These are phyloP conservation scores for Drosophila pandora DNA, from an alignment of 1,140 invertebrate genomes.

Conservation along the genomic window DNA sequence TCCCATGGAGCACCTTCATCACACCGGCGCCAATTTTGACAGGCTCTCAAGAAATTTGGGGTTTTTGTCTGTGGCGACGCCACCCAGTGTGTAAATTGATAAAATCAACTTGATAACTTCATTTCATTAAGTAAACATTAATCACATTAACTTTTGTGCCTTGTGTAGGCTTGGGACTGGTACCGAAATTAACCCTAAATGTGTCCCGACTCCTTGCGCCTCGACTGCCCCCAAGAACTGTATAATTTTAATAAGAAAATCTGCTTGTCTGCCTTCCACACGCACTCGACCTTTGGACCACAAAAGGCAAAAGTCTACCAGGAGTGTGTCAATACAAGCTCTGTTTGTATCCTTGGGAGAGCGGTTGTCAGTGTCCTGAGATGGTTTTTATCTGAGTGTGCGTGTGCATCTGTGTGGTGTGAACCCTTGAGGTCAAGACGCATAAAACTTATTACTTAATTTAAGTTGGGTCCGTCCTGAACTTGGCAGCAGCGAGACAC, in stretches of 20 bases:
- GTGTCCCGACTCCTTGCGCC: background rate
- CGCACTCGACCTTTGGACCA: slow-evolving; percentile 61
- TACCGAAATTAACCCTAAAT: slow-evolving; percentile 74
- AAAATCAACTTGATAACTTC: slow-evolving; percentile 82
- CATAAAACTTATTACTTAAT: slow-evolving; percentile 81
- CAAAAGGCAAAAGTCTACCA: slow-evolving; percentile 70
- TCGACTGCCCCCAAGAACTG: slow-evolving; percentile 21
- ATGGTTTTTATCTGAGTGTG: background rate
- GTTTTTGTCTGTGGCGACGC: slow-evolving; percentile 58
- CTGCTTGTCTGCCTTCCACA: slow-evolving; percentile 44
- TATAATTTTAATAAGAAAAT: slow-evolving; percentile 77
- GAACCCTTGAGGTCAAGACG: slow-evolving; percentile 70
- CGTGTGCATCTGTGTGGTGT: slow-evolving; percentile 32
- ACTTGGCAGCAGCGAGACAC: slow-evolving; percentile 36
- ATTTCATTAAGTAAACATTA: slow-evolving; percentile 83
- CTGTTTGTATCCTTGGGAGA: slow-evolving; percentile 15
- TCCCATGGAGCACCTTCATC: slow-evolving; percentile 61
- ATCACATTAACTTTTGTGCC: slow-evolving; percentile 79
- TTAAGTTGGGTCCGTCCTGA: slow-evolving; percentile 56
- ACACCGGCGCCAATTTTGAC: slow-evolving; percentile 64
- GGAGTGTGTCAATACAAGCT: slow-evolving; percentile 70
- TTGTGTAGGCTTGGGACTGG: slow-evolving; percentile 32
- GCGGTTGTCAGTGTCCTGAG: slow-evolving; percentile 3
- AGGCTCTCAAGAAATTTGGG: slow-evolving; percentile 38
- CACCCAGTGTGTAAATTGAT: slow-evolving; percentile 72